phyloP scores from a whole-genome alignment of 2,888 invertebrate species.

The Mimumesa dahlbomi region DNA sequence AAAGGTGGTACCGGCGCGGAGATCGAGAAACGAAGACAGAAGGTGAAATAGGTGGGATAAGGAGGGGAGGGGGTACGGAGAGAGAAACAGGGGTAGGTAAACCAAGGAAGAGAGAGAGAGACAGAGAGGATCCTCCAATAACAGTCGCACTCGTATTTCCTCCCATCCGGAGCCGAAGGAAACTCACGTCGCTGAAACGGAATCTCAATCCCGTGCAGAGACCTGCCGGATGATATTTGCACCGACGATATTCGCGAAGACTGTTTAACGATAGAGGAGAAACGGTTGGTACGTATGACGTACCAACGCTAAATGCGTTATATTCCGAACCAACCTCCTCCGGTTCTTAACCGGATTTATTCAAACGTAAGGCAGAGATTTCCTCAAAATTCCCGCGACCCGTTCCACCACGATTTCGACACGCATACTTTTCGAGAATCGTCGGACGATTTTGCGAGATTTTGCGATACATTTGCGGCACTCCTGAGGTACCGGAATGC shows the following conservation, averaged over 20 bases:
- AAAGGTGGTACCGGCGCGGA: conserved; percentile 30
- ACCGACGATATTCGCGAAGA: conserved; percentile 49
- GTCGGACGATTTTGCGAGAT: too few relatives aligned
- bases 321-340: conserved; percentile 10
- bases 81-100: conserved; percentile 1
- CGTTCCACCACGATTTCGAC: background rate
- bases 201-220: conserved; percentile 53
- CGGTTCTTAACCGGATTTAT: conserved; percentile 44
- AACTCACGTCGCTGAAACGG: conserved; percentile 54
- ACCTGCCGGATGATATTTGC: conserved; percentile 47
- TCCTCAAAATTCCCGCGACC: conserved; percentile 12
- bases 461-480: too few relatives aligned
- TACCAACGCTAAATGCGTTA: conserved; percentile 38
- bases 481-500: too few relatives aligned
- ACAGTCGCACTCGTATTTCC: conserved; percentile 63
- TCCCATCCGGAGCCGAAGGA: conserved; percentile 52
- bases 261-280: conserved; percentile 47
- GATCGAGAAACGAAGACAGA: conserved; percentile 26
- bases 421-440: too few relatives aligned
- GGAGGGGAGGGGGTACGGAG: conserved; percentile 27
- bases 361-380: conserved; percentile 31
- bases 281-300: conserved; percentile 11
- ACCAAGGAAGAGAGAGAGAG: conserved; percentile 11
- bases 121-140: conserved; percentile 53
- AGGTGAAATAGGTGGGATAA: conserved; percentile 17